Evolutionary conservation across 2,797 vertebrate genomes (phyloP).

Genomic region (Aphelocoma californica): DNA sequence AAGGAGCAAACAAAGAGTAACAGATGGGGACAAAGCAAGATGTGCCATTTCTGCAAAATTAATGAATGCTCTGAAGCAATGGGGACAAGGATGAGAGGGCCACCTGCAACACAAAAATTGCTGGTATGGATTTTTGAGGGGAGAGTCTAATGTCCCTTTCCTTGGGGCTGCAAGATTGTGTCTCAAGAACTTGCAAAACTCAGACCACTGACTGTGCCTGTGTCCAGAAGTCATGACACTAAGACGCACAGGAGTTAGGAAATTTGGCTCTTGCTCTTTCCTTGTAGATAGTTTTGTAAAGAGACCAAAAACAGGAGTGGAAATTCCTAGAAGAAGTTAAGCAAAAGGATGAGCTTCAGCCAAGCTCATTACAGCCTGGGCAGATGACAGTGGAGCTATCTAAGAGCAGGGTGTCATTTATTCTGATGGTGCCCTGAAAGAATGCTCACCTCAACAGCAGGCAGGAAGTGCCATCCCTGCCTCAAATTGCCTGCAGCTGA

Average conservation of each 20-base stretch:
- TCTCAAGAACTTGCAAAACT: neutral
- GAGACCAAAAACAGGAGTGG: neutral
- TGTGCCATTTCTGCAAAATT: neutral
- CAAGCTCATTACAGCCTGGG: neutral
- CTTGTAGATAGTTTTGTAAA: neutral
- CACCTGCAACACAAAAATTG: neutral
- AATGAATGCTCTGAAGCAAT: neutral
- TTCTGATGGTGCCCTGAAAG: slow-evolving; percentile 26
- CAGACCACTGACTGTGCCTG: neutral
- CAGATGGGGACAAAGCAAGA: neutral
- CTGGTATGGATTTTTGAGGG: neutral
- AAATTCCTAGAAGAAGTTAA: slow-evolving; percentile 6
- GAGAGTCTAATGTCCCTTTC: neutral
- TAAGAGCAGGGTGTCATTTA: neutral
- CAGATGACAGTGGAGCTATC: neutral
- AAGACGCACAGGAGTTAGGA: neutral
- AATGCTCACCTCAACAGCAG: neutral
- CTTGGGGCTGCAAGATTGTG: neutral
- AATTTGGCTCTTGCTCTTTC: neutral
- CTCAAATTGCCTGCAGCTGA: slow-evolving; percentile 7
- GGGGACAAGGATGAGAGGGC: too few species aligned
- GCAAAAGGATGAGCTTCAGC: neutral
- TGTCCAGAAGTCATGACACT: neutral
- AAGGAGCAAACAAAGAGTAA: neutral
- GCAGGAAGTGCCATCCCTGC: slow-evolving; percentile 36